Evolutionary conservation across 2,113 vertebrate genomes (phyloP), one percentile per base, ranked within the genome.

Genomic region (Hippolais icterina): DNA sequence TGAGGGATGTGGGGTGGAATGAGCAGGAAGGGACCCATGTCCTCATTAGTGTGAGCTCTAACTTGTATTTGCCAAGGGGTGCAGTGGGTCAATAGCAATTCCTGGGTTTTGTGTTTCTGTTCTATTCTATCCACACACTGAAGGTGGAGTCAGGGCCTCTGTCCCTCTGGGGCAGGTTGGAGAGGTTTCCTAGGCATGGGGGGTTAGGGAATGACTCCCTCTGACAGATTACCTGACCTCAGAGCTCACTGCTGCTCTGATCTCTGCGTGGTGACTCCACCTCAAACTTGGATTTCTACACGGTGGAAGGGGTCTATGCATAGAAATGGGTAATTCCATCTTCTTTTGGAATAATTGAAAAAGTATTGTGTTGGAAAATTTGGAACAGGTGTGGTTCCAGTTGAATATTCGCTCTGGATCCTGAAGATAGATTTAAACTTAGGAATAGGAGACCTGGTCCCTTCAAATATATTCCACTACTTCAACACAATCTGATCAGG

Each of bases 201-300:
- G 39, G 7, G 7, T 31, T 6, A 5, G 49, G 25, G n/a, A 44
- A 17, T 86, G 44, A 4, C 15, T 46, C 28, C 28, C 52, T 44
- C 28, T 50, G 39, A 20, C 19, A 15, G 33, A 15, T 7, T 1
- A 6, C 0, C 3, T 2, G 23, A 15, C 11, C 31, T 29, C 29
- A 29, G 8, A 46, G 53, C 28, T 49, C 27, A 5, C 37, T 76
- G 33, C 18, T 63, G 24, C 8, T 27, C 68, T 71, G 27, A 8
- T 10, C 46, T 66, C 39, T 33, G 5, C n/a, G 0, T 8, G 19
- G 1, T 24, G 47, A 5, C 15, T 63, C n/a, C 16, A 16, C 20
- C 33, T 47, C 35, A 33, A 3, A 52, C 29, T 31, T 3, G 0
- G 12, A 7, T 39, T 83, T 31, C 23, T 84, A 19, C 22, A 1